phyloP scores from a whole-genome alignment of 2,113 vertebrate genomes.

The Neolamprologus hecqui region DNA sequence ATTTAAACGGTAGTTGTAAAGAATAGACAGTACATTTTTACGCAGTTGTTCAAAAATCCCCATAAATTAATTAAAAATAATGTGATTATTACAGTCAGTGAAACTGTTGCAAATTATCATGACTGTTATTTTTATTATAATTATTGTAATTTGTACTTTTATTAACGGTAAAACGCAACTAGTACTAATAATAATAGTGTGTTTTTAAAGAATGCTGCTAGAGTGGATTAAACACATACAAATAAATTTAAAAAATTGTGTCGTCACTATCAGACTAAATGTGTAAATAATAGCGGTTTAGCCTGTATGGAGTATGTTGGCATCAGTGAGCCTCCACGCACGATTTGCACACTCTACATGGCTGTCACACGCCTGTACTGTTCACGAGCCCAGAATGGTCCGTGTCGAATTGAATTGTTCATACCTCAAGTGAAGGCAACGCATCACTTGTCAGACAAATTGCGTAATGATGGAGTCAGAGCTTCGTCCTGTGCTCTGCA shows the following conservation, averaged over 20 bases:
- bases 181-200: neutral
- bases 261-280: neutral
- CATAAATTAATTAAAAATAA: neutral
- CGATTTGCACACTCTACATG: slow-evolving; percentile 1
- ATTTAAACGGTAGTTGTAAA: neutral
- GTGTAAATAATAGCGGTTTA: neutral
- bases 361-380: slow-evolving; percentile 8
- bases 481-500: neutral
- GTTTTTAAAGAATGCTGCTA: neutral
- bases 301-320: neutral
- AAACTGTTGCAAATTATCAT: neutral
- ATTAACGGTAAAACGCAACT: neutral
- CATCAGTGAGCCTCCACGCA: neutral
- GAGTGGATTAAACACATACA: neutral
- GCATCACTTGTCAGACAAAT: slow-evolving; percentile 39
- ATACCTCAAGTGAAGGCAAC: slow-evolving; percentile 15
- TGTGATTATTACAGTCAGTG: neutral
- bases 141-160: neutral
- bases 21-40: neutral
- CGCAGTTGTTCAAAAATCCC: neutral
- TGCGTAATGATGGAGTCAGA: neutral
- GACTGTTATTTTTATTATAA: neutral
- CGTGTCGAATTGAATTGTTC: slow-evolving; percentile 27
- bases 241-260: rapidly evolving
- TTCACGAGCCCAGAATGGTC: slow-evolving; percentile 7